Conservation (phyloP, 1,140 invertebrate species). For the Caerostris extrusa region DNA sequence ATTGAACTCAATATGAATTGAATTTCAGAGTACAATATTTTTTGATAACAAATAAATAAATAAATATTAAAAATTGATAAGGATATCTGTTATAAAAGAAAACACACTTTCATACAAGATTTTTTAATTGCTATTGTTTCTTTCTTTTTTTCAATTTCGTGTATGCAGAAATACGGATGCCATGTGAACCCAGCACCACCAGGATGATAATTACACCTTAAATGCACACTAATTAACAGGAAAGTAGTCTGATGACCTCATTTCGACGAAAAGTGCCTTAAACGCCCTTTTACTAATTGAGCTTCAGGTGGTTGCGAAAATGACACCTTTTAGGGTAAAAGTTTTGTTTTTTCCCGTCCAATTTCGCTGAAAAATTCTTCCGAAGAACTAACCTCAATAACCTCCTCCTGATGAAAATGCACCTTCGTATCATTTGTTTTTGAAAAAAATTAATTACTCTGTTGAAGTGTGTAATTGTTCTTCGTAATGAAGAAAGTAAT, state of each 20-base stretch:
- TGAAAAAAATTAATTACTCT: too few species aligned
- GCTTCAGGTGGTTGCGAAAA: constrained; percentile 9
- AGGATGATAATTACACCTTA: constrained; percentile 33
- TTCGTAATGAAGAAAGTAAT: too few species aligned
- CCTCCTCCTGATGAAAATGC: neutral
- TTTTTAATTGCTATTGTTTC: neutral
- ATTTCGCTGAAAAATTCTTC: neutral
- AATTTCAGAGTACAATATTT: neutral
- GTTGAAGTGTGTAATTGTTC: too few species aligned
- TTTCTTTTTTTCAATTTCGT: neutral
- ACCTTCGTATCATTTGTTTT: neutral
- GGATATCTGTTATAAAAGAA: neutral
- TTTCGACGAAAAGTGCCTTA: neutral
- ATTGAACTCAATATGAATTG: neutral
- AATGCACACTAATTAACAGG: constrained; percentile 29
- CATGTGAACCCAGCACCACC: neutral
- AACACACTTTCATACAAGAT: neutral
- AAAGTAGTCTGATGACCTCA: constrained; percentile 39
- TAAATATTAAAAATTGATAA: neutral
- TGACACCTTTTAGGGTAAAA: neutral
- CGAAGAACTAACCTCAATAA: neutral
- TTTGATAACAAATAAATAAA: neutral
- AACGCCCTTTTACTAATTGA: constrained; percentile 33
- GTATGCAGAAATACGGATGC: neutral
- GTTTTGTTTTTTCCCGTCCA: neutral